Evolutionary conservation across 2,113 vertebrate genomes (phyloP).

Genomic region (Dicentrarchus labrax): DNA sequence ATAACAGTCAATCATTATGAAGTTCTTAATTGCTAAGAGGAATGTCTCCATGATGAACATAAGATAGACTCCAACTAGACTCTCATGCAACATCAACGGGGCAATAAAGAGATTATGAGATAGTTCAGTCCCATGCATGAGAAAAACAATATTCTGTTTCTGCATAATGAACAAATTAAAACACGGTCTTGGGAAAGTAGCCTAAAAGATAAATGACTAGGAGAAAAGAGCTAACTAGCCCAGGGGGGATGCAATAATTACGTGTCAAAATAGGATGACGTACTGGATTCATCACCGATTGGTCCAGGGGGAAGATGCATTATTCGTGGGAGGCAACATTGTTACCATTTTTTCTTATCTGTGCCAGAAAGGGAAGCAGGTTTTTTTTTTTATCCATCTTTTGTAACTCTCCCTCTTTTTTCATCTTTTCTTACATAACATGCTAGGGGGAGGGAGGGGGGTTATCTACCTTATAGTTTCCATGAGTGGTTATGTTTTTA

Average conservation of each 20-base stretch:
- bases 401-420: slow-evolving; percentile 18
- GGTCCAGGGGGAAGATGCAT: slow-evolving; percentile 41
- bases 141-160: background rate
- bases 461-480: slow-evolving; percentile 43
- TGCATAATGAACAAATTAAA: slow-evolving; percentile 18
- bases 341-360: background rate
- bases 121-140: background rate
- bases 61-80: background rate
- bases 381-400: slow-evolving; percentile 23
- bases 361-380: slow-evolving; percentile 1
- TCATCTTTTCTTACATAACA: slow-evolving; percentile 54
- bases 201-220: slow-evolving; percentile 41
- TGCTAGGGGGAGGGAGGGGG: slow-evolving; percentile 1
- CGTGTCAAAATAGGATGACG: slow-evolving; percentile 38
- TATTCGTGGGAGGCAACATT: background rate
- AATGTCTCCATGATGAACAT: background rate
- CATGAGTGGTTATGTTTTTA: slow-evolving; percentile 43
- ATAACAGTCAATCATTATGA: background rate
- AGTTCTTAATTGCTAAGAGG: background rate
- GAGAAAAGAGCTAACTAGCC: slow-evolving; percentile 41
- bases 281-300: slow-evolving; percentile 20
- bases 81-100: background rate
- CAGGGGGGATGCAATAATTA: slow-evolving; percentile 43
- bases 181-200: slow-evolving; percentile 1
- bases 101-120: slow-evolving; percentile 30